A percentile compares a stretch with the other conserved stretches of the same genome.
Conservation (phyloP, 2,888 invertebrate species). For the Siphlonurus alternatus region DNA sequence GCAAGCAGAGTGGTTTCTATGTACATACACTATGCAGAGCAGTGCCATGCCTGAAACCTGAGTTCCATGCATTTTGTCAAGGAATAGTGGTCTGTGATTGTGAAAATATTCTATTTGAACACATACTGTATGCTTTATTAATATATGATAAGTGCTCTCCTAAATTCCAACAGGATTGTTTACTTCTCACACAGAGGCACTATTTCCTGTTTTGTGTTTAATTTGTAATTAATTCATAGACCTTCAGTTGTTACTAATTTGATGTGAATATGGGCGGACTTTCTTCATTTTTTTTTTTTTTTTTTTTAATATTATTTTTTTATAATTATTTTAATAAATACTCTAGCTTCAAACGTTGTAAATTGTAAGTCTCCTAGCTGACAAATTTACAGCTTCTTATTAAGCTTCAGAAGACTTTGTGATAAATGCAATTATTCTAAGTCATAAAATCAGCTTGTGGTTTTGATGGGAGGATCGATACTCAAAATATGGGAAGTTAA, state of each 20-base stretch:
- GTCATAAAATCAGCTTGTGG: conserved; percentile 9
- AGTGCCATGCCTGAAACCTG: conserved; percentile 9
- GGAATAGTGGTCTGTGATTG: conserved; percentile 10
- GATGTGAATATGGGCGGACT: not conserved
- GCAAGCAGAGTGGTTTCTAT: conserved; percentile 7
- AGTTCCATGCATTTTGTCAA: conserved; percentile 9
- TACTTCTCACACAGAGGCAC: conserved; percentile 8
- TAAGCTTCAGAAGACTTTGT: conserved; percentile 15
- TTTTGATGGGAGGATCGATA: not conserved
- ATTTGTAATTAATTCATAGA: not conserved
- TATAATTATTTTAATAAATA: too few relatives aligned
- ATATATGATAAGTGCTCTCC: too few relatives aligned
- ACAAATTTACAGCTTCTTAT: not conserved
- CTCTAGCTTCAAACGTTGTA: conserved; percentile 3
- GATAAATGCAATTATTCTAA: conserved; percentile 15
- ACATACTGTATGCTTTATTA: conserved; percentile 7
- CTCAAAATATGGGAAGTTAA: not conserved
- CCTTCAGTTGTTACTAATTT: not conserved
- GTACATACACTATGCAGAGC: conserved; percentile 8
- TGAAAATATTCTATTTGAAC: conserved; percentile 8
- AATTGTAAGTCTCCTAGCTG: not conserved
- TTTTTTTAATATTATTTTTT: too few relatives aligned
- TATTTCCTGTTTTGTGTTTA: conserved; percentile 7
- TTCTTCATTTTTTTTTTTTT: not conserved
- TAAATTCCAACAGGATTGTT: too few relatives aligned